Evolutionary conservation across 2,113 vertebrate genomes (phyloP), one percentile per base, ranked within the genome.

Genomic region (Athene cunicularia): DNA sequence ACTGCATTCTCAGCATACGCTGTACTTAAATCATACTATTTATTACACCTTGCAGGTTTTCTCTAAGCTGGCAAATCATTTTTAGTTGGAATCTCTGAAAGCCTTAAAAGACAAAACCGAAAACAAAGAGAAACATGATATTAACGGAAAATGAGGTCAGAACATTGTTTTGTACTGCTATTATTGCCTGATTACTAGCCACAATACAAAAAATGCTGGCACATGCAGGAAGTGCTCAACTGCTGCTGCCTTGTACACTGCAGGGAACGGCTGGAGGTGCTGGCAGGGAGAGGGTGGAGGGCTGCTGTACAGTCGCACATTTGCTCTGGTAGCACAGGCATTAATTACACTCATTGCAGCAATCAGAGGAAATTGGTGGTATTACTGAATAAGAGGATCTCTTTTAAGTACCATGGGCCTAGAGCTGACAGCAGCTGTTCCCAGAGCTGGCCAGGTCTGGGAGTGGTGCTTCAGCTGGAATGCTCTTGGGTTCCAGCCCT

Each of bases 171-270:
- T 66, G 45, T 15, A 5, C 16, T 70, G 11, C 39, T 45, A 23
- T 83, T 67, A 39, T 58, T 77, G 50, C 50, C 26, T 5, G 59
- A 13, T 52, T 27, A 53, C 45, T n/a, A 88, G 32, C 16, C 20
- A 70, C 26, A 47, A 15, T 35, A 67, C 9, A 28, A 50, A 60
- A 59, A 56, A 18, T 17, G 28, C 24, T 1, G 3, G 55, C 13
- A 22, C 3, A 27, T 4, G 17, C 12, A 52, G 47, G 43, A 90
- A 76, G n/a, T 3, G 33, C 85, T 70, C 49, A 58, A 81, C 3
- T 5, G 49, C 49, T 0, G 0, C 53, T 2, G 1, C 74, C 58
- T 74, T 0, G 0, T 33, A 21, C 1, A 8, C 73, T 73, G 49
- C 2, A 2, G 76, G 55, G 71, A 64, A 73, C 24, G 73, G 23